Percentiles rank a stretch among this genome's conserved stretches.
Conservation (phyloP, 2,113 vertebrate genomes). For the Grus americana region DNA sequence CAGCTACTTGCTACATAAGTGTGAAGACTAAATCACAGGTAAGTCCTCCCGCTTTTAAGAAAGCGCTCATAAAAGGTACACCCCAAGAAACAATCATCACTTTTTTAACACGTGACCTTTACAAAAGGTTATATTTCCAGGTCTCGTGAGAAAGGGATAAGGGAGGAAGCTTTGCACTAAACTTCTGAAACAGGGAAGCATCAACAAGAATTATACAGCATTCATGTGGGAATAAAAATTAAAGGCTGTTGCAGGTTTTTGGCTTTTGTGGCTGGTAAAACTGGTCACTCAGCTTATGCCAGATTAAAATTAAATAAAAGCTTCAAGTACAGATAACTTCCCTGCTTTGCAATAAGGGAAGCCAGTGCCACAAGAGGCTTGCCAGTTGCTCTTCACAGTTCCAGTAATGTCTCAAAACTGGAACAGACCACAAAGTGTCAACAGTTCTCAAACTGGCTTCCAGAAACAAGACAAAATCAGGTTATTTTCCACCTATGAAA, state of each 20-base stretch:
- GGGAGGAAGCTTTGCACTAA: background rate
- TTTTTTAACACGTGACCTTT: background rate
- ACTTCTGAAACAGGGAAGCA: background rate
- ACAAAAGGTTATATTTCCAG: background rate
- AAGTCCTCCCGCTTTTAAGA: background rate
- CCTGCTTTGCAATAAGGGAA: background rate
- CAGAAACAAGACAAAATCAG: background rate
- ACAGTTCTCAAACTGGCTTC: background rate
- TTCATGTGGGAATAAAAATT: background rate
- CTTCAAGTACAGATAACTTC: background rate
- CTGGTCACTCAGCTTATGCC: background rate
- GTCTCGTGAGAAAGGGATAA: background rate
- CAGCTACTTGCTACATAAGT: background rate
- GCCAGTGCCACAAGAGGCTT: background rate
- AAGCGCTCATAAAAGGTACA: background rate
- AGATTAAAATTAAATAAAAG: background rate
- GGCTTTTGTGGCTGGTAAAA: slow-evolving; percentile 15
- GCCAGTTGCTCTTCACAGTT: background rate
- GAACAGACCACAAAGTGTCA: background rate
- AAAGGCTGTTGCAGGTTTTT: background rate
- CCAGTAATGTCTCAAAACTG: background rate
- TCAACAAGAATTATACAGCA: background rate
- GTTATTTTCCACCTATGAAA: background rate
- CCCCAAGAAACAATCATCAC: background rate
- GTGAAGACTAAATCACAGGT: background rate